Evolutionary conservation across 2,888 invertebrate species (phyloP).

Genomic region (Capitulum mitella): DNA sequence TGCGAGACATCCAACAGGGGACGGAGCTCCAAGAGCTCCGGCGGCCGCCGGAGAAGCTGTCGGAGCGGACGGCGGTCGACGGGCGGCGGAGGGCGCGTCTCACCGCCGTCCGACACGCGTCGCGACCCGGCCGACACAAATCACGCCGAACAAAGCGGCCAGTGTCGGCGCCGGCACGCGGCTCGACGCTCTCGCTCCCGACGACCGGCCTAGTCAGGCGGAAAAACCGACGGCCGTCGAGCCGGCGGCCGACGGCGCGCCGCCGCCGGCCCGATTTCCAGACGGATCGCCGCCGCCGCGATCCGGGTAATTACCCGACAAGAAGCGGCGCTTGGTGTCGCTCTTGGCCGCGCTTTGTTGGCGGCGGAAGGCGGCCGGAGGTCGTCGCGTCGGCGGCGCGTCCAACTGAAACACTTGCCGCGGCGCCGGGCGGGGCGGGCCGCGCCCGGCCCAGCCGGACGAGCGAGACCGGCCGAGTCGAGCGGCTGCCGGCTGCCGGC

Average conservation of each 20-base stretch:
- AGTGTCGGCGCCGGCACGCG: neutral
- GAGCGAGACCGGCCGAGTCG: too few species aligned
- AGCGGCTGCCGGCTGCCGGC: too few species aligned
- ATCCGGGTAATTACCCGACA: neutral
- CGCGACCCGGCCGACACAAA: neutral
- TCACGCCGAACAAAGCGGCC: neutral
- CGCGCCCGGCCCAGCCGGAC: too few species aligned
- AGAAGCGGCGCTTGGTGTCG: neutral
- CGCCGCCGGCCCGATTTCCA: too few species aligned
- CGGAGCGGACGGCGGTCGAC: too few species aligned
- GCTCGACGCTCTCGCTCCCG: neutral
- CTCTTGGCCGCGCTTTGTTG: neutral
- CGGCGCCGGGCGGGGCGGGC: neutral
- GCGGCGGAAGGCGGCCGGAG: neutral
- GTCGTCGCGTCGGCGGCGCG: neutral
- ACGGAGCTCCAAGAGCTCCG: too few species aligned
- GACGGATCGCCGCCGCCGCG: too few species aligned
- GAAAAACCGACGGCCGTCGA: neutral
- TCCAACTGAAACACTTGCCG: slow-evolving; percentile 4
- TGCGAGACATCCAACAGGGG: too few species aligned
- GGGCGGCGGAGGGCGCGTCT: too few species aligned
- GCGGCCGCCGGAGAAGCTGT: too few species aligned
- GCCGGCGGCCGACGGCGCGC: too few species aligned
- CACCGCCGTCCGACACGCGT: neutral
- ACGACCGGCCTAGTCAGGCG: neutral